A percentile compares a stretch with the other conserved stretches of the same genome.
Evolutionary conservation across 2,113 vertebrate species (phyloP).

Genomic region (Hucho hucho): DNA sequence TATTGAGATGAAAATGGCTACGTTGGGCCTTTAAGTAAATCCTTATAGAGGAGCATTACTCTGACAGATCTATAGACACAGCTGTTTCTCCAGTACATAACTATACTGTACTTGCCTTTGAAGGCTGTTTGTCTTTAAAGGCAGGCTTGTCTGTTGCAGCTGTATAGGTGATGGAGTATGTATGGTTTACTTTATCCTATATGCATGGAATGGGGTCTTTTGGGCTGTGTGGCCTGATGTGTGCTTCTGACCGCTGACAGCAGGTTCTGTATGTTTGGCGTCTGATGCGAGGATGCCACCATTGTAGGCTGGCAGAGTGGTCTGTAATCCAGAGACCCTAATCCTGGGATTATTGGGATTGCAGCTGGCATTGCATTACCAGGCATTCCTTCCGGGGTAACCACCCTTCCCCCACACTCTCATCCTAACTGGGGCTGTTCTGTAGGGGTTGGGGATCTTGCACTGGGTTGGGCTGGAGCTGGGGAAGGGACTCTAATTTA

Average conservation of each 20-base stretch:
- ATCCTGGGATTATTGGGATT: conserved; percentile 76
- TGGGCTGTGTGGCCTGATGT: conserved; percentile 25
- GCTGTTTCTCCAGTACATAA: background rate
- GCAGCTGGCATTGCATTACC: conserved; percentile 67
- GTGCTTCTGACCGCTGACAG: background rate
- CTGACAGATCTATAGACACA: background rate
- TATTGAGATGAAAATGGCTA: no score
- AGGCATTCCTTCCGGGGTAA: conserved; percentile 40
- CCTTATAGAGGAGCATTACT: background rate
- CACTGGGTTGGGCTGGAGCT: background rate
- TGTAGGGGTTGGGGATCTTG: conserved; percentile 34
- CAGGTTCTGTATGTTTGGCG: conserved; percentile 19
- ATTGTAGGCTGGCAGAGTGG: conserved; percentile 56
- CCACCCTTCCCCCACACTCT: conserved; percentile 15
- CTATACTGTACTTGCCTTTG: background rate
- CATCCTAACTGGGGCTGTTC: background rate
- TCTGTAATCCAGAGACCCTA: conserved; percentile 73
- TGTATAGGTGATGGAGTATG: background rate
- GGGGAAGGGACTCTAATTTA: conserved; percentile 7
- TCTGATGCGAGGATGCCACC: conserved; percentile 51
- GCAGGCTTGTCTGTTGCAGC: background rate
- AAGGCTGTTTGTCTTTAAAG: background rate
- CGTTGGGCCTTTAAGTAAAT: conserved; percentile 1
- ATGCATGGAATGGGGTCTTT: background rate
- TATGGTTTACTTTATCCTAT: conserved; percentile 1